These are phyloP conservation scores for Listrodromus nycthemerus DNA, from an alignment of 2,888 invertebrate genomes.

Conservation along the genomic window DNA sequence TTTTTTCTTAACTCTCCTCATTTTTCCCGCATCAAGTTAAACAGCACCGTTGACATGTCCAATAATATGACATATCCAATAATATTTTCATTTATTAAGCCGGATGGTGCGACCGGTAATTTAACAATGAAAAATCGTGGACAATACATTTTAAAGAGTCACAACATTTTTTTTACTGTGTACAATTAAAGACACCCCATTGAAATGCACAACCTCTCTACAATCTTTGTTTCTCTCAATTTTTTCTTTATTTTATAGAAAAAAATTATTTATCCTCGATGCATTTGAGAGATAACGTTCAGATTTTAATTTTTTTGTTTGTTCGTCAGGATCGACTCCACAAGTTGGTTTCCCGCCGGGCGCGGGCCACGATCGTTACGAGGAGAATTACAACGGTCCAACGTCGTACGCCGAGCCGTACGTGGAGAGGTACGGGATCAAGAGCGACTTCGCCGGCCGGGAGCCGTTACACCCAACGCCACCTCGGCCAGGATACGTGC, in stretches of 20 bases:
- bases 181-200: no score
- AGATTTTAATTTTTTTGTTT: neutral
- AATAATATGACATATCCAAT: no score
- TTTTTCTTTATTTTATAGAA: no score
- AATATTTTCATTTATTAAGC: no score
- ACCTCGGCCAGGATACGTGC: constrained; percentile 82
- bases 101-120: no score
- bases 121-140: no score
- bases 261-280: neutral
- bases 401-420: constrained; percentile 83
- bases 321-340: constrained; percentile 79
- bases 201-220: no score
- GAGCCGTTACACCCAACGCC: constrained; percentile 83
- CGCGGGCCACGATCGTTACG: constrained; percentile 82
- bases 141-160: no score
- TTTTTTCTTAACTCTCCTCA: neutral
- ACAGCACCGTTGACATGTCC: neutral
- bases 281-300: no score
- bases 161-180: no score
- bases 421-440: constrained; percentile 82
- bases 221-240: no score
- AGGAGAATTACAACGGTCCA: constrained; percentile 83
- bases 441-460: constrained; percentile 81
- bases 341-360: constrained; percentile 81
- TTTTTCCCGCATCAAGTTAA: no score